Percentiles rank a stretch among this genome's conserved stretches.
Evolutionary conservation across 2,888 invertebrate species (phyloP).

Genomic region (Parnassius orleans): DNA sequence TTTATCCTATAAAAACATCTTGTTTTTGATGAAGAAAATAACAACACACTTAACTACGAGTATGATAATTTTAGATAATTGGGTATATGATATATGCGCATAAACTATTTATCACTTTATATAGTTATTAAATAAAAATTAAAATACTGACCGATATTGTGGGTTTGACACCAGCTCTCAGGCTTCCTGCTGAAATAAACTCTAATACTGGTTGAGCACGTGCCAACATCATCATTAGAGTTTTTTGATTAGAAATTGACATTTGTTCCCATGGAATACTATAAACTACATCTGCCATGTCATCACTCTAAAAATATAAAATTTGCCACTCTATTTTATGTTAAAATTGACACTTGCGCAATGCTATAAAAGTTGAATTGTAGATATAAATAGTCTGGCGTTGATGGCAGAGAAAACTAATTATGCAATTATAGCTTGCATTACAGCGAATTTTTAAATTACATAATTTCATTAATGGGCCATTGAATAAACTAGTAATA

Average conservation of each 20-base stretch:
- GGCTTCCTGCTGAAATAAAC: conserved; percentile 42
- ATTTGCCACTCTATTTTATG: neutral
- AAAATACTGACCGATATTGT: conserved; percentile 40
- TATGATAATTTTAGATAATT: neutral
- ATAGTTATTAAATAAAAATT: neutral
- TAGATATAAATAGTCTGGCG: neutral
- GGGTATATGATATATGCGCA: neutral
- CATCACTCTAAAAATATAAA: conserved; percentile 38
- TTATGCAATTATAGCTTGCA: too few relatives aligned
- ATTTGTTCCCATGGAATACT: conserved; percentile 44
- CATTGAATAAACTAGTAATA: neutral
- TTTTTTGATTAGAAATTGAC: conserved; percentile 42
- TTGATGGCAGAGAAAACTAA: neutral
- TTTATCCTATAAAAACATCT: too few relatives aligned
- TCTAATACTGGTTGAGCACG: conserved; percentile 40
- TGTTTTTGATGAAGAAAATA: too few relatives aligned
- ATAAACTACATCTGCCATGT: conserved; percentile 41
- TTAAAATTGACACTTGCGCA: neutral
- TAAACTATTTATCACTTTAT: neutral
- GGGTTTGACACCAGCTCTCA: conserved; percentile 44
- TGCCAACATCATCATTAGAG: conserved; percentile 37
- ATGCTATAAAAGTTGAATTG: neutral
- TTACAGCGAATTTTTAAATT: too few relatives aligned
- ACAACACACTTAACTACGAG: too few relatives aligned
- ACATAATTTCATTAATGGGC: too few relatives aligned